Evolutionary conservation across 2,113 vertebrate species (phyloP).

Genomic region (Cryptotis parvus): DNA sequence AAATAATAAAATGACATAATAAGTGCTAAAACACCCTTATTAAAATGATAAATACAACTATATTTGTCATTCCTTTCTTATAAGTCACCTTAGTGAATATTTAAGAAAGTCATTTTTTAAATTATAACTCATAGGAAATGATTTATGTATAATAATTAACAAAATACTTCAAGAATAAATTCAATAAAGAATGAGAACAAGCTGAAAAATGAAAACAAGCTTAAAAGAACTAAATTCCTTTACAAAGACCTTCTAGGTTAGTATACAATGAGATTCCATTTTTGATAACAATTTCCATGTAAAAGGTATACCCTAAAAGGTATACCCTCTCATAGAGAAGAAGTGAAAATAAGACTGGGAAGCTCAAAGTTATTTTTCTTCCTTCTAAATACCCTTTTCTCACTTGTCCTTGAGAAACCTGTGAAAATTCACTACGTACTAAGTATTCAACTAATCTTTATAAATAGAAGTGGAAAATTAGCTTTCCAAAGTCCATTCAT

Average conservation of each 20-base stretch:
- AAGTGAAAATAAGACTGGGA: background rate
- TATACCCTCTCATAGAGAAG: background rate
- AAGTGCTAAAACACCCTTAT: background rate
- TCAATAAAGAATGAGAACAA: background rate
- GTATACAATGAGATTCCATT: constrained; percentile 18
- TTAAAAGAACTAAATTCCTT: constrained; percentile 38
- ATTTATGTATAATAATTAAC: constrained; percentile 51
- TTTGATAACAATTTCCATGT: constrained; percentile 30
- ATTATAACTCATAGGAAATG: constrained; percentile 32
- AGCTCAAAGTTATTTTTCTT: background rate
- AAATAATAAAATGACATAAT: constrained; percentile 25
- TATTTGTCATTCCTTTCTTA: background rate
- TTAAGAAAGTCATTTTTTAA: constrained; percentile 53
- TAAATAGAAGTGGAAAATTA: constrained; percentile 7
- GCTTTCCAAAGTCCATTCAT: constrained; percentile 1
- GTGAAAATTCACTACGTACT: background rate
- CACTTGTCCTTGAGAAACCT: background rate
- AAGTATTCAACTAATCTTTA: constrained; percentile 33
- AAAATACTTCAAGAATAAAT: background rate
- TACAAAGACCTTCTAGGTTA: constrained; percentile 30
- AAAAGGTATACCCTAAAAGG: background rate
- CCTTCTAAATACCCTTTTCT: background rate
- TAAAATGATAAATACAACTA: no score
- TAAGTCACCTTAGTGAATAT: background rate
- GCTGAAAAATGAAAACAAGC: constrained; percentile 46